These are phyloP conservation scores for Chiloscyllium punctatum DNA, from an alignment of 2,797 vertebrate genomes.

Conservation along the genomic window DNA sequence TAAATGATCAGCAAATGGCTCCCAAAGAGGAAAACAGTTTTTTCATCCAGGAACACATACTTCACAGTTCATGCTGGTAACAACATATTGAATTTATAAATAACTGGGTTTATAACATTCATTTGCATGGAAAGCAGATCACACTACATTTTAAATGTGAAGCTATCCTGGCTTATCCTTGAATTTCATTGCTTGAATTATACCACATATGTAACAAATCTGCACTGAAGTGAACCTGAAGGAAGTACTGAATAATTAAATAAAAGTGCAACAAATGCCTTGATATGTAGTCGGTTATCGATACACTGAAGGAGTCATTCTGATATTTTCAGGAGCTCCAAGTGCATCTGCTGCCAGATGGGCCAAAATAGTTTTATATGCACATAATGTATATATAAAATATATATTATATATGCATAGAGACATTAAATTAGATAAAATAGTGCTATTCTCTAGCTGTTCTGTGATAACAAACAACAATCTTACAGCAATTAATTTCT, in stretches of 20 bases:
- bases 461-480: neutral
- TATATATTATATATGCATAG: neutral
- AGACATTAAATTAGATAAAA: neutral
- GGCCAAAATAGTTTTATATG: neutral
- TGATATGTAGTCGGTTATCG: neutral
- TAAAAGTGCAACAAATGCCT: neutral
- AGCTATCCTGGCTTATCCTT: neutral
- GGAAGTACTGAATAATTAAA: slow-evolving; percentile 20
- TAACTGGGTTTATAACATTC: slow-evolving; percentile 20
- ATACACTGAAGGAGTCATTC: neutral
- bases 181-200: slow-evolving; percentile 18
- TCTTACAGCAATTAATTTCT: neutral
- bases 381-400: neutral
- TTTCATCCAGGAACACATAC: neutral
- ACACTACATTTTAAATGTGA: slow-evolving; percentile 27
- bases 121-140: slow-evolving; percentile 9
- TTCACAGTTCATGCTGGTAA: neutral
- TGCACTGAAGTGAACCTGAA: neutral
- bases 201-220: neutral
- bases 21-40: neutral
- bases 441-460: neutral
- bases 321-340: neutral
- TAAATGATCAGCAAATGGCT: neutral
- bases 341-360: neutral
- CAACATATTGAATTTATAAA: slow-evolving; percentile 33